phyloP scores from a whole-genome alignment of 2,888 invertebrate species.

The Cinara cedri region DNA sequence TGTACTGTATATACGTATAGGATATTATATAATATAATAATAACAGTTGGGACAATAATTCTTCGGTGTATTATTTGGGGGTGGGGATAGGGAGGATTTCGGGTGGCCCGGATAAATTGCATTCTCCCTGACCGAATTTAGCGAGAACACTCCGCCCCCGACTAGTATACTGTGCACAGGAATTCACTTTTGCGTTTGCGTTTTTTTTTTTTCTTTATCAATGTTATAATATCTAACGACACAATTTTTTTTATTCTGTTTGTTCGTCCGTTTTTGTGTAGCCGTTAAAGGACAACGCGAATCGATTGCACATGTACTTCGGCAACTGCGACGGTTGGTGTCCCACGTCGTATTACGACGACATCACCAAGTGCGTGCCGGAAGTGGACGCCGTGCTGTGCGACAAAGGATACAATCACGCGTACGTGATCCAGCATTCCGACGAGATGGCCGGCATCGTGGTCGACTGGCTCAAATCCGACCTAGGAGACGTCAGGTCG shows the following conservation, averaged over 20 bases:
- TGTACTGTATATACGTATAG: too few species aligned
- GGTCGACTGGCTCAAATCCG: slow-evolving; percentile 56
- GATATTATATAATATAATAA: too few species aligned
- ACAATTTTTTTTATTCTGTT: neutral
- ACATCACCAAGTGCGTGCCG: slow-evolving; percentile 70
- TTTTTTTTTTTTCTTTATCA: too few species aligned
- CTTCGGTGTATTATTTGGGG: too few species aligned
- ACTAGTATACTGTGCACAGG: too few species aligned
- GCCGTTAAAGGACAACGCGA: slow-evolving; percentile 64
- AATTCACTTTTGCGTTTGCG: too few species aligned
- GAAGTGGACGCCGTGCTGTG: slow-evolving; percentile 70
- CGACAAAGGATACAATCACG: slow-evolving; percentile 71
- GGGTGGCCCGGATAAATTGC: too few species aligned
- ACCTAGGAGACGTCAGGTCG: neutral
- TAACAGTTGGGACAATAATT: too few species aligned
- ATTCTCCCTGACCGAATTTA: too few species aligned
- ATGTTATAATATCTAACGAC: too few species aligned
- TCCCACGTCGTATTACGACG: slow-evolving; percentile 74
- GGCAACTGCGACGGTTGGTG: slow-evolving; percentile 83
- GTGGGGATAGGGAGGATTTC: too few species aligned
- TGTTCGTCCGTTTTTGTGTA: slow-evolving; percentile 36
- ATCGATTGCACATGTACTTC: slow-evolving; percentile 79
- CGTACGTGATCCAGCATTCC: slow-evolving; percentile 78
- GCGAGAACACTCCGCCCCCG: too few species aligned
- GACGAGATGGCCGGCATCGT: slow-evolving; percentile 66